A percentile compares a stretch with the other conserved stretches of the same genome.
phyloP scores from a whole-genome alignment of 2,797 vertebrate genomes.

The Spinus olivaceus region DNA sequence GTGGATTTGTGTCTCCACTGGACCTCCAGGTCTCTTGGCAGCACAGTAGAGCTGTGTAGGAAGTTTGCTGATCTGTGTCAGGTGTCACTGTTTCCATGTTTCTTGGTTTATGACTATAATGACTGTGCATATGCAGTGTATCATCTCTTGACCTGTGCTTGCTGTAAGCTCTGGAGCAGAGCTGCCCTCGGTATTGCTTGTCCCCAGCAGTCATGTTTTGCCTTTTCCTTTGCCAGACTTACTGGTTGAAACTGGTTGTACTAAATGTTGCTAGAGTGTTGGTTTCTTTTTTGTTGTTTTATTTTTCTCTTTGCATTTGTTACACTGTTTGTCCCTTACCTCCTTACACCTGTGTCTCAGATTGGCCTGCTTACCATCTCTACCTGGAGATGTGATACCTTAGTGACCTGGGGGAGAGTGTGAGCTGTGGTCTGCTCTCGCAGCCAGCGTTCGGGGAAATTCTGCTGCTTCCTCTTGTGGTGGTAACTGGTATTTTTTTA shows the following conservation, averaged over 20 bases:
- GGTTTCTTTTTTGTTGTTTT: neutral
- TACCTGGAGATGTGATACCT: neutral
- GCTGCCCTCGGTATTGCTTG: neutral
- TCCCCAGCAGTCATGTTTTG: neutral
- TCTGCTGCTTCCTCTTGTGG: constrained; percentile 33
- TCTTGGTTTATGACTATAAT: neutral
- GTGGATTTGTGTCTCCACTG: neutral
- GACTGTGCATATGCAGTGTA: neutral
- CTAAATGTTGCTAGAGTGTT: neutral
- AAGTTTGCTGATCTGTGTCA: neutral
- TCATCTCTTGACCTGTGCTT: neutral
- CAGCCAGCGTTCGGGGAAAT: neutral
- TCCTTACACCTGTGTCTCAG: neutral
- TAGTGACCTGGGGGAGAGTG: neutral
- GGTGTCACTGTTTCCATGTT: neutral
- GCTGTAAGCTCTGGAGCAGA: neutral
- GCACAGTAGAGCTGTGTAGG: neutral
- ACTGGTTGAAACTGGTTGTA: neutral
- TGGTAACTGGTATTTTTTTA: neutral
- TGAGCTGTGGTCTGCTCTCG: neutral
- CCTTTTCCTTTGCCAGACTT: neutral
- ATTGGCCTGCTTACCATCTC: neutral
- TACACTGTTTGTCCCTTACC: neutral
- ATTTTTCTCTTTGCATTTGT: neutral
- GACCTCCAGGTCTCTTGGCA: neutral